Base-by-base conservation (phyloP, 2,888 invertebrate species). In the Leucoma salicis region DNA sequence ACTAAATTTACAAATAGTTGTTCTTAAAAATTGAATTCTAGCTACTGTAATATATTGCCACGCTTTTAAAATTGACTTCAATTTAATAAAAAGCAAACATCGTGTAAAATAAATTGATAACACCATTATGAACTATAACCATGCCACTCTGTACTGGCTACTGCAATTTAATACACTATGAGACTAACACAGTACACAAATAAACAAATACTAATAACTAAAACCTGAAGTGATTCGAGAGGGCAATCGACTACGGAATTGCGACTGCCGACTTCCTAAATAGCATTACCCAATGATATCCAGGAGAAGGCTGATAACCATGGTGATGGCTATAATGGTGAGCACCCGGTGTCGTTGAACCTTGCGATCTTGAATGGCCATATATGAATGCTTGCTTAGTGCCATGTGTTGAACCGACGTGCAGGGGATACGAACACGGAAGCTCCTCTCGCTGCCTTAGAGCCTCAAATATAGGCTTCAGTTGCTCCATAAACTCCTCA, bases 381-480 rank as follows among this genome's bases (percentile, higher is more conserved):
- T 92, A 90, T 85, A 92, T 86, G 83, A 91, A 89, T 68, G 90
- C 88, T 78, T 90, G 89, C 80, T 90, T 90, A 74, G 90, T 90
- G 91, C 92, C 83, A 89, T 92, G 86, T 85, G 92, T 88, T 77
- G 92, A 86, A 82, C 93, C 94, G 93, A 96, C 95, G 91, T 95
- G 95, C 87, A 96, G 94, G 76, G 96, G 96, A 91, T 95, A 96
- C 78, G 96, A 95, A 91, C 95, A 96, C 81, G 96, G 96, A 73
- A 96, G 93, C 90, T 96, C 95, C 90, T 96, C 96, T 84, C 95
- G 95, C 86, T 95, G 95, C 82, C 97, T 93, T 83, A 97, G 93
- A 90, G 95, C 95, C 92, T 97, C 96, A 93, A 97, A 97, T 91
- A 97, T 96, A 80, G 97, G 97, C 95, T 94, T 96, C 94, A 97